Conservation (phyloP, 2,113 vertebrate species). For the Crocuta crocuta region DNA sequence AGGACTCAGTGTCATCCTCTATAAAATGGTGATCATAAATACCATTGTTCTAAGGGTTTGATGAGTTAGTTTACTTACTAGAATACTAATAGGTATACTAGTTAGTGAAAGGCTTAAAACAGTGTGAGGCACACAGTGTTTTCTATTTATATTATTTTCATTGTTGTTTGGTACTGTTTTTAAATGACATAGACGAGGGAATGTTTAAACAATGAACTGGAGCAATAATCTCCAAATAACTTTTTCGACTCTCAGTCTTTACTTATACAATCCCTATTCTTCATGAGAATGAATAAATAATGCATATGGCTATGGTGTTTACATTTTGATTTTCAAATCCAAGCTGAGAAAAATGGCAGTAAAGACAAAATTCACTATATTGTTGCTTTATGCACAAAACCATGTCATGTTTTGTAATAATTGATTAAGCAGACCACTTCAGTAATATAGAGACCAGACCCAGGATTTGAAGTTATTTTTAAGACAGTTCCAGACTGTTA, state of each 20-base stretch:
- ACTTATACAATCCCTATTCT: background rate
- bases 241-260: background rate
- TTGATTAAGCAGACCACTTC: background rate
- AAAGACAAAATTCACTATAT: background rate
- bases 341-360: background rate
- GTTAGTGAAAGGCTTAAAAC: background rate
- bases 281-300: background rate
- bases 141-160: background rate
- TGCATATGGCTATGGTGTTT: background rate
- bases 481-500: background rate
- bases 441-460: background rate
- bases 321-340: slow-evolving; percentile 33
- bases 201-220: background rate
- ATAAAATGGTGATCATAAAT: background rate
- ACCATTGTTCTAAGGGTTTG: background rate
- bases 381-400: background rate
- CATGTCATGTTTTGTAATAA: background rate
- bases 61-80: background rate
- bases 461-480: background rate
- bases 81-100: background rate
- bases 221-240: background rate
- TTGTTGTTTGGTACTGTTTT: background rate
- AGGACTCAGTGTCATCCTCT: background rate
- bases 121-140: background rate
- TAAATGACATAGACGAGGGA: background rate